Evolutionary conservation across 2,888 invertebrate genomes (phyloP).

Genomic region (Synanthedon andrenaeformis): DNA sequence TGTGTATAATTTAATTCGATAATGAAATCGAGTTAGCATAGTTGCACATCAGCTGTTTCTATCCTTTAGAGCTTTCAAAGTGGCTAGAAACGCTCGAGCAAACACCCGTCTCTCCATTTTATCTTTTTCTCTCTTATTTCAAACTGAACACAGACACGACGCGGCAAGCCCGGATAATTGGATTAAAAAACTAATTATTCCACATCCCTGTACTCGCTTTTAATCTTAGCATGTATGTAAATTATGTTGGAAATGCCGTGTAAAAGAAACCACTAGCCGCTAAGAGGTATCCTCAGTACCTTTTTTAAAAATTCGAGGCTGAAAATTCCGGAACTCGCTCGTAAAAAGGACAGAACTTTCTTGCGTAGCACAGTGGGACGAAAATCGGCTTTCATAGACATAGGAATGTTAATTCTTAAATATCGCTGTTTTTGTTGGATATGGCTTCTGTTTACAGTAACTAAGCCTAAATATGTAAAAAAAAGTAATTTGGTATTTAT

Average conservation of each 20-base stretch:
- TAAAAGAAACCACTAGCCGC: too few relatives aligned
- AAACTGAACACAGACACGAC: constrained; percentile 7
- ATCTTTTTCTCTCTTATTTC: constrained; percentile 4
- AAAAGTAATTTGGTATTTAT: too few relatives aligned
- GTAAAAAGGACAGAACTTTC: too few relatives aligned
- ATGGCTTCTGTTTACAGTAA: too few relatives aligned
- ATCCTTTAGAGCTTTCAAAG: constrained; percentile 3
- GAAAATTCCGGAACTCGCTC: too few relatives aligned
- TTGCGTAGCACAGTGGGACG: too few relatives aligned
- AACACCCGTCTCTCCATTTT: constrained; percentile 11
- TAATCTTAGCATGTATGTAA: constrained; percentile 6
- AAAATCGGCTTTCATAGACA: too few relatives aligned
- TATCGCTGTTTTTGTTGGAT: too few relatives aligned
- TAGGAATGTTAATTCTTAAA: too few relatives aligned
- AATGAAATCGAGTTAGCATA: background rate
- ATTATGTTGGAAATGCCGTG: constrained; percentile 9
- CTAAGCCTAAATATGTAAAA: too few relatives aligned
- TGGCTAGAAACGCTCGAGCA: constrained; percentile 8
- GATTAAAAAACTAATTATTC: constrained; percentile 31
- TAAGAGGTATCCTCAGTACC: too few relatives aligned
- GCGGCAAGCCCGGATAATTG: constrained; percentile 24
- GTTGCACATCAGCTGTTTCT: constrained; percentile 3
- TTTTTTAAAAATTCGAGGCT: too few relatives aligned
- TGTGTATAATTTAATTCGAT: background rate
- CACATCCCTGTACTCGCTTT: constrained; percentile 6